Percentiles rank a stretch among this genome's conserved stretches.
Conservation (phyloP, 2,113 vertebrate genomes). For the Ceratotherium simum region DNA sequence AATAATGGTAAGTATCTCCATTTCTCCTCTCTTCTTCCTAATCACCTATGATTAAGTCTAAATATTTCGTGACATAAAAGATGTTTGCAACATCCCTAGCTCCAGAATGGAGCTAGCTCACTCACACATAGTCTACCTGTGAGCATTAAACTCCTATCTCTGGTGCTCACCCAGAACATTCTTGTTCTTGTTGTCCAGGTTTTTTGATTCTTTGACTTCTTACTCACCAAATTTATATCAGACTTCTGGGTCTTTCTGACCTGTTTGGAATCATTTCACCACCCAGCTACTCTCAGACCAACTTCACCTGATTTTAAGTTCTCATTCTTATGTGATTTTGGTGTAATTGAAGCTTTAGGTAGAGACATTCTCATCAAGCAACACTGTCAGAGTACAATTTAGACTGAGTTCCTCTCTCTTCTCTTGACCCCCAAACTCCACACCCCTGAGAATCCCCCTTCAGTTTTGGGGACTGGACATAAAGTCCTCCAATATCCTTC, state of each 20-base stretch:
- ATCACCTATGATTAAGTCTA: neutral
- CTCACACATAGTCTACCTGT: neutral
- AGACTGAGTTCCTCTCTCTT: neutral
- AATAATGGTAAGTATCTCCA: neutral
- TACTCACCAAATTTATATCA: neutral
- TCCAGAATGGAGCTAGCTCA: neutral
- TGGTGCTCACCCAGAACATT: conserved; percentile 3
- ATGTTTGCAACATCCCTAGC: neutral
- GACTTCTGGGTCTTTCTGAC: neutral
- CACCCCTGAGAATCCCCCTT: neutral
- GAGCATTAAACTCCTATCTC: neutral
- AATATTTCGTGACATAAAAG: neutral
- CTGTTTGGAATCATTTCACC: neutral
- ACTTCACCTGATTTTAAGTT: neutral
- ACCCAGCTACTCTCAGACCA: neutral
- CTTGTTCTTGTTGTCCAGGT: neutral
- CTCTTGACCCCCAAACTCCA: neutral
- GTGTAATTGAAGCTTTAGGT: neutral
- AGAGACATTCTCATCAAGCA: neutral
- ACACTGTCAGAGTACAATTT: neutral
- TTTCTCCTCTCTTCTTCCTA: neutral
- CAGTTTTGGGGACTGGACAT: neutral
- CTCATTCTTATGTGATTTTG: neutral
- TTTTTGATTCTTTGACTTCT: neutral
- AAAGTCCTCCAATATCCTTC: neutral